Percentiles rank a stretch among this genome's conserved stretches.
These are phyloP conservation scores for Pavo muticus DNA, from an alignment of 2,113 vertebrate genomes.

Conservation along the genomic window DNA sequence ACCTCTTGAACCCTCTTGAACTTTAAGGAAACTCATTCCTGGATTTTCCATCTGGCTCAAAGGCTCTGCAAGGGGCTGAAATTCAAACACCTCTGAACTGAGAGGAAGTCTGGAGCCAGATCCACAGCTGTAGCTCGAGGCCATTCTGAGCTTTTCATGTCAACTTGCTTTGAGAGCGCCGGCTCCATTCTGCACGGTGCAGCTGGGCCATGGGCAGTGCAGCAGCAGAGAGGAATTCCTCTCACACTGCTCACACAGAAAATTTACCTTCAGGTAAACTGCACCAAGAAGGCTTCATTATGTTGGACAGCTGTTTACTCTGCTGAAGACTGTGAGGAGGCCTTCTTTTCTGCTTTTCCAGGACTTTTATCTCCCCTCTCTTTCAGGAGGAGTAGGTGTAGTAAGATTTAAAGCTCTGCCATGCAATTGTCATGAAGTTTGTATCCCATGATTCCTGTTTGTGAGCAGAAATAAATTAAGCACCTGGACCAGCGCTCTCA, in stretches of 20 bases:
- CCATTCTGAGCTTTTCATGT: slow-evolving; percentile 57
- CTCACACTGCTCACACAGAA: slow-evolving; percentile 31
- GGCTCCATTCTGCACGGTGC: background rate
- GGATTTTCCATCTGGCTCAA: slow-evolving; percentile 56
- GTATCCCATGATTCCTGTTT: slow-evolving; percentile 52
- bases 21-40: slow-evolving; percentile 60
- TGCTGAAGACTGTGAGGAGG: slow-evolving; percentile 29
- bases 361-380: slow-evolving; percentile 44
- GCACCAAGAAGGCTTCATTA: slow-evolving; percentile 21
- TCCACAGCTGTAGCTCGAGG: slow-evolving; percentile 45
- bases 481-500: slow-evolving; percentile 24
- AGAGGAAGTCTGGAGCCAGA: slow-evolving; percentile 50
- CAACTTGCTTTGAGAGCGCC: slow-evolving; percentile 9
- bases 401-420: slow-evolving; percentile 25
- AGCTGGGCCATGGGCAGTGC: slow-evolving; percentile 36
- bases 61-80: slow-evolving; percentile 37
- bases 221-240: slow-evolving; percentile 30
- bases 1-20: slow-evolving; percentile 66
- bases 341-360: slow-evolving; percentile 31
- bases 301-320: slow-evolving; percentile 41
- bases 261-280: slow-evolving; percentile 56
- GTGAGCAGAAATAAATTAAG: slow-evolving; percentile 67
- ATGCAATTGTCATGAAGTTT: slow-evolving; percentile 46
- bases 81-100: slow-evolving; percentile 58
- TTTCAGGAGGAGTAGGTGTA: slow-evolving; percentile 27